Conservation (phyloP, 2,113 vertebrate genomes). For the Rhodinocichla rosea region DNA sequence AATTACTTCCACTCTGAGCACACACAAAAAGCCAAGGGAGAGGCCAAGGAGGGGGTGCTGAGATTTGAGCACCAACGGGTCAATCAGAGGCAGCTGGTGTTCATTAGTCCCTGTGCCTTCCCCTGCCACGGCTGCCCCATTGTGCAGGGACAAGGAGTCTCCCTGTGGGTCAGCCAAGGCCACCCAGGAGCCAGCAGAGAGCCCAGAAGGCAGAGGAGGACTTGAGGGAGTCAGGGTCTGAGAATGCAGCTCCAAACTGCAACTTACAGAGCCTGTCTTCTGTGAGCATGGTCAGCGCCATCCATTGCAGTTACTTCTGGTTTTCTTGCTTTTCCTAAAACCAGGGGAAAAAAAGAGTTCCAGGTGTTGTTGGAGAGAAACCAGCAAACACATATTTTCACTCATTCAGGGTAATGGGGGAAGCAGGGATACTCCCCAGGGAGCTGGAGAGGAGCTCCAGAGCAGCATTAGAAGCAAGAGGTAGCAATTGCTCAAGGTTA, state of each 20-base stretch:
- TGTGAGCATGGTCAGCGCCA: neutral
- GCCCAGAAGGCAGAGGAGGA: neutral
- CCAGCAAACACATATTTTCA: neutral
- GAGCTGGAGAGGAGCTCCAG: neutral
- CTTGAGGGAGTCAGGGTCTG: neutral
- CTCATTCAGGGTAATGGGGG: neutral
- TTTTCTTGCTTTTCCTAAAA: neutral
- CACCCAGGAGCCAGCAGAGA: neutral
- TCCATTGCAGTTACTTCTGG: neutral
- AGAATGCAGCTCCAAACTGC: neutral
- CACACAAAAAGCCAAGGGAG: neutral
- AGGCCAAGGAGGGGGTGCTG: neutral
- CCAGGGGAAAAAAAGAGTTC: accelerated
- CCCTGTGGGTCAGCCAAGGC: neutral
- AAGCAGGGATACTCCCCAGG: neutral
- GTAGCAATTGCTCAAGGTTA: neutral
- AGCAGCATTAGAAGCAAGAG: neutral
- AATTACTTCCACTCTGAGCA: neutral
- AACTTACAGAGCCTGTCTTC: neutral
- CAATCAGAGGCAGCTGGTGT: neutral
- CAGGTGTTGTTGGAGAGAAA: neutral
- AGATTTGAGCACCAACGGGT: neutral
- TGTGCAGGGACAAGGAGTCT: neutral
- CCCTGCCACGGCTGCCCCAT: neutral
- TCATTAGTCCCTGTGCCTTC: neutral